Evolutionary conservation across 2,113 vertebrate species (phyloP).

Genomic region (Anhinga rufa): DNA sequence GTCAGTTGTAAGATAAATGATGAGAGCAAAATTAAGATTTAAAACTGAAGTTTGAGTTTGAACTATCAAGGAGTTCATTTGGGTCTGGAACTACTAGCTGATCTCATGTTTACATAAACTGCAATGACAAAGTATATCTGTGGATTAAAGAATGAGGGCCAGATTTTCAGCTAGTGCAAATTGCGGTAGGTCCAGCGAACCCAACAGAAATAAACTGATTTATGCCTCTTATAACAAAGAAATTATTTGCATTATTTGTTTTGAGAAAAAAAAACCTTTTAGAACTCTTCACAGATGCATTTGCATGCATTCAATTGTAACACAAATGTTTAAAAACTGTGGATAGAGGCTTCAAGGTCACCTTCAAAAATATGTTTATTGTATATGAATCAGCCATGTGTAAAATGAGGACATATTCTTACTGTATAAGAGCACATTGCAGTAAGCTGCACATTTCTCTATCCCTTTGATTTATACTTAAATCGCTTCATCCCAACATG

Average conservation of each 20-base stretch:
- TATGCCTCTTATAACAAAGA: neutral
- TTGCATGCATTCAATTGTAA: neutral
- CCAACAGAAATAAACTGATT: constrained; percentile 8
- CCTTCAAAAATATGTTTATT: neutral
- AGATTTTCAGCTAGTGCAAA: constrained; percentile 33
- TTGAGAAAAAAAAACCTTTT: neutral
- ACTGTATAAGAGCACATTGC: neutral
- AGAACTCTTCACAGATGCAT: neutral
- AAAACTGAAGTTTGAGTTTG: constrained; percentile 27
- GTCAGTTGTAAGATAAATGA: constrained; percentile 22
- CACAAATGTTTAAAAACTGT: neutral
- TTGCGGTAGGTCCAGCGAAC: constrained; percentile 33
- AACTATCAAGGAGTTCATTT: constrained; percentile 48
- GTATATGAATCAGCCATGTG: neutral
- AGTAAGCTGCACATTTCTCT: constrained; percentile 1
- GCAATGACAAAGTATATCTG: constrained; percentile 52
- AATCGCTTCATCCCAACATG: constrained; percentile 15
- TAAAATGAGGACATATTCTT: constrained; percentile 10
- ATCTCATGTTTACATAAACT: constrained; percentile 50
- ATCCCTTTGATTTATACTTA: neutral
- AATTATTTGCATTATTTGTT: constrained; percentile 11
- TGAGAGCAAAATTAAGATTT: constrained; percentile 34
- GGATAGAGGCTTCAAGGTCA: neutral
- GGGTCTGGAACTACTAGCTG: constrained; percentile 36
- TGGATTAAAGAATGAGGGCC: constrained; percentile 45